Base-by-base conservation (phyloP, 2,113 vertebrate genomes). In the Ramphastos sulfuratus region DNA sequence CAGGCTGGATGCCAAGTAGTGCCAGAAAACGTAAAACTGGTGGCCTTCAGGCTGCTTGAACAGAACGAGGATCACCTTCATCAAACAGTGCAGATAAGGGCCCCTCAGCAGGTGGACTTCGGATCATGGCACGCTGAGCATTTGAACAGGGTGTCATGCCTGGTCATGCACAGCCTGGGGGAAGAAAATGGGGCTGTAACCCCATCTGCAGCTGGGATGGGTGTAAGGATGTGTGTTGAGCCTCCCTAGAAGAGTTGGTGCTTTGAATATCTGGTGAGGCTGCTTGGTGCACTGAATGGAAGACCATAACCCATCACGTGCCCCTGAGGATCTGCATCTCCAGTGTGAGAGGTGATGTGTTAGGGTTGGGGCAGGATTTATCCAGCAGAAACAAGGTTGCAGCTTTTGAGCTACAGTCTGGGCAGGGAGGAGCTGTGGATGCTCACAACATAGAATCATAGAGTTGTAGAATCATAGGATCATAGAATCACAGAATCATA, bases 31-130 rank as follows among this genome's bases (percentile, higher is more conserved):
- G 60, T 61, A 31, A 78, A 85, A 8, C 20, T 4, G 2, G 3
- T 3, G 89, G 71, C 94, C 92, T 93, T 95, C 71, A 31, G 89
- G 46, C 46, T 90, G 87, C 87, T 85, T 79, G 78, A 82, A 69
- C 18, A 76, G 87, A 92, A 27, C 91, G 81, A 80, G 93, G 72
- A 85, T 95, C 92, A 92, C 33, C 76, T 75, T 93, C 77, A 18
- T 81, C 91, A 96, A 95, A 95, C 87, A 96, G 69, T 65, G 69
- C 54, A 83, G 93, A 95, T 95, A 93, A 92, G 82, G 71, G 54
- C 91, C 70, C 85, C 87, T 92, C 79, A 87, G 67, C 75, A 74
- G 42, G 1, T 11, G 85, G 79, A 94, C 95, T 95, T 93, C 76
- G 70, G 83, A 23, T 46, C 31, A 7, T 1, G 1, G 90, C 63